Conservation (phyloP, 2,888 invertebrate genomes). For the Anorthoa munda region DNA sequence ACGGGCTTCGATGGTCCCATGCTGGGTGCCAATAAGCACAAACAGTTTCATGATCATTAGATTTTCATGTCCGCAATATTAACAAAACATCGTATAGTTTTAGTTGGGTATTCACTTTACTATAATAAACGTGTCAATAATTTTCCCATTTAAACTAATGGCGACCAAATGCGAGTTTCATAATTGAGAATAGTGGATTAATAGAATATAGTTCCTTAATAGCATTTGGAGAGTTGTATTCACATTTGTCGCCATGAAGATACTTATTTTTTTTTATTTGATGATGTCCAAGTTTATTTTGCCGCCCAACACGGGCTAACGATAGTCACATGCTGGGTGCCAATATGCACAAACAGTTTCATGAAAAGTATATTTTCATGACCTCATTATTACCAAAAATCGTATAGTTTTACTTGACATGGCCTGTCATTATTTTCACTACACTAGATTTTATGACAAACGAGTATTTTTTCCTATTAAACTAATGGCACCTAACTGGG, state of each 20-base stretch:
- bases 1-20: neutral
- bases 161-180: slow-evolving; percentile 3
- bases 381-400: neutral
- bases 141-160: neutral
- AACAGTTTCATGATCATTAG: neutral
- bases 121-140: neutral
- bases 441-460: neutral
- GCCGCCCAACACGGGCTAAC: neutral
- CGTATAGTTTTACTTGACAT: neutral
- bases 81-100: neutral
- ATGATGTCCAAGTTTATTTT: too few relatives aligned
- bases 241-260: too few relatives aligned
- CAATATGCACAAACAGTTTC: neutral
- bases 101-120: neutral
- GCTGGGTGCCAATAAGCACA: slow-evolving; percentile 12
- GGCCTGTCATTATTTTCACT: too few relatives aligned
- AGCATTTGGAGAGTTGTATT: too few relatives aligned
- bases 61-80: neutral
- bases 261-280: too few relatives aligned
- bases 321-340: slow-evolving; percentile 1
- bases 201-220: too few relatives aligned
- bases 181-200: neutral
- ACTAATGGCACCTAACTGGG: slow-evolving; percentile 1
- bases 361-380: neutral
- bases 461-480: neutral